Evolutionary conservation across 2,888 invertebrate species (phyloP).

Genomic region (Sipha maydis): DNA sequence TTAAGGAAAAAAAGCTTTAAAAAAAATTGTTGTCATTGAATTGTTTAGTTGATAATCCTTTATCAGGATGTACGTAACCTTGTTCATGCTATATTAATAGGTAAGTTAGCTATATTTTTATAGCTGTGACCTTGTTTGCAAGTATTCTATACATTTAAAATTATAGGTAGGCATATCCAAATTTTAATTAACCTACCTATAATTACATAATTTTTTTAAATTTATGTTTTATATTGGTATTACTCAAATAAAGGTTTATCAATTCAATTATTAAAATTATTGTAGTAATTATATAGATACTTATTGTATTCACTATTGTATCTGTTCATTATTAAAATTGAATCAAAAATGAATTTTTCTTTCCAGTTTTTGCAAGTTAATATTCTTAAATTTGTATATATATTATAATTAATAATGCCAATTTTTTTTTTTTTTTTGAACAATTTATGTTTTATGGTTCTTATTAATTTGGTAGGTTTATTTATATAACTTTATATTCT

Average conservation of each 20-base stretch:
- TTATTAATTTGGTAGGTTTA: too few relatives aligned
- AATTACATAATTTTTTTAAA: neutral
- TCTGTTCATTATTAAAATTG: too few relatives aligned
- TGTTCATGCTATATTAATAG: conserved; percentile 48
- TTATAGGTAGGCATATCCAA: neutral
- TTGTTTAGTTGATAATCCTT: neutral
- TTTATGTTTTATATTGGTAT: neutral
- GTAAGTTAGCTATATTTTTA: conserved; percentile 35
- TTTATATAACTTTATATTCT: too few relatives aligned
- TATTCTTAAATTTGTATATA: too few relatives aligned
- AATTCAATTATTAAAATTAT: neutral
- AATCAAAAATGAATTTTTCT: too few relatives aligned
- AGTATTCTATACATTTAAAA: conserved; percentile 22
- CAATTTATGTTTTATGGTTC: too few relatives aligned
- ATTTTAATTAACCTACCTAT: neutral
- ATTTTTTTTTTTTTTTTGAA: too few relatives aligned
- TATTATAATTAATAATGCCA: too few relatives aligned
- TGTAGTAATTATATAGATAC: neutral
- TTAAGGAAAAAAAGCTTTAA: too few relatives aligned
- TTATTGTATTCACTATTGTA: too few relatives aligned
- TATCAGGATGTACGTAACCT: conserved; percentile 34
- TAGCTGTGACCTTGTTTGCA: conserved; percentile 54
- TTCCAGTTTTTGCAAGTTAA: too few relatives aligned
- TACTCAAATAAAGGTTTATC: neutral
- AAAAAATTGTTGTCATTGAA: neutral